phyloP scores from a whole-genome alignment of 2,797 vertebrate species.

The Furcifer pardalis region DNA sequence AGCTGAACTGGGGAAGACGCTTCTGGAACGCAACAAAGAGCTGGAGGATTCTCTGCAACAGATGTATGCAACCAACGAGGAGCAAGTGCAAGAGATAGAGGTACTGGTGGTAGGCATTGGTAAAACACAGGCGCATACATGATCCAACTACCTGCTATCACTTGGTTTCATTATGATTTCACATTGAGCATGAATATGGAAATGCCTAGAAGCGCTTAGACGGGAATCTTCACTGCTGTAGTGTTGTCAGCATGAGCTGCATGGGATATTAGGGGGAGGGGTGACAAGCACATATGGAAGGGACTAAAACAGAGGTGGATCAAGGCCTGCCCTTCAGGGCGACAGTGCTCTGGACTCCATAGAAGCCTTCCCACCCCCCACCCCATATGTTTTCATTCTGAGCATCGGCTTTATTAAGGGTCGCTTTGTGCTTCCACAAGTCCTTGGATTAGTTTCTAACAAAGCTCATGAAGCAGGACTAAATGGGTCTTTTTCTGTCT shows the following conservation, averaged over 20 bases:
- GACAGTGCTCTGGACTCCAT: not conserved
- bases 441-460: not conserved
- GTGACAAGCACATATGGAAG: slow-evolving; percentile 2
- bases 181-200: not conserved
- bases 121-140: fast-evolving
- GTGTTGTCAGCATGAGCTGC: not conserved
- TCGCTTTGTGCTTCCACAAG: not conserved
- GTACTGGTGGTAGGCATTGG: slow-evolving; percentile 65
- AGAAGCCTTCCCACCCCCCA: not conserved
- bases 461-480: not conserved
- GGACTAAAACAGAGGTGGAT: not conserved
- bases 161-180: not conserved
- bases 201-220: not conserved
- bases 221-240: not conserved
- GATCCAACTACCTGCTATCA: not conserved
- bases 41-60: slow-evolving; percentile 96
- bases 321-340: slow-evolving; percentile 5
- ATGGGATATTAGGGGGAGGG: not conserved
- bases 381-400: slow-evolving; percentile 8
- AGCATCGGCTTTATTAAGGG: slow-evolving; percentile 36
- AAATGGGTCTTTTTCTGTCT: not conserved
- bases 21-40: slow-evolving; percentile 97
- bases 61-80: slow-evolving; percentile 97
- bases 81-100: slow-evolving; percentile 98
- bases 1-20: slow-evolving; percentile 94